Evolutionary conservation across 2,113 vertebrate genomes (phyloP), one percentile per base, ranked within the genome.

Genomic region (Tricholaema leucomelas): DNA sequence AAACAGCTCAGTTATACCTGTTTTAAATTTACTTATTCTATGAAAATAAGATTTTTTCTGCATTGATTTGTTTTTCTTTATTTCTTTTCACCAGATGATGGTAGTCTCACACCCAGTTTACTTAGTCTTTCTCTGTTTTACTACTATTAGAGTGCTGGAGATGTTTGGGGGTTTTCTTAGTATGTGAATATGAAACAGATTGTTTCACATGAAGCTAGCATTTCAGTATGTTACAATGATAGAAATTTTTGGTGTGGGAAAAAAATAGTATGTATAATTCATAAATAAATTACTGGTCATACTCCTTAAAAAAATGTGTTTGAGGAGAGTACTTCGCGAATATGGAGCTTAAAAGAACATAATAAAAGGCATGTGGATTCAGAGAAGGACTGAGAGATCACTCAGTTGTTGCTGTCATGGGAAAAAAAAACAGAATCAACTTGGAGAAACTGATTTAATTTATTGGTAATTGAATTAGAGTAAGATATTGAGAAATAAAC

Each of bases 331-430:
- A 7, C 16, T 42, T 78, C 56, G 21, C 73, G 42, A 82, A 63
- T 83, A 23, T 65, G 13, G 16, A 81, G 35, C 30, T 72, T 80
- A 65, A 10, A 71, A 66, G 42, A 72, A 46, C 65, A 6, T 2
- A 4, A 5, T 2, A 4, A 69, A 44, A 65, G 5, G 2, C 9
- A 73, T 1, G 0, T 23, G 23, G 31, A 7, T 36, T 2, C 3
- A 35, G 21, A 27, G 15, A 61, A 81, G 13, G 8, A 30, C 8
- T 35, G 38, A 9, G 9, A 64, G 4, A 66, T 70, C 19, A 30
- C 6, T 40, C 15, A 66, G 3, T 23, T 52, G 1, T 40, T 78
- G 35, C 27, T 3, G 3, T 44, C 8, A 38, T 1, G 38, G n/a
- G n/a, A n/a, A 5, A 20, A 11, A 3, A 78, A 81, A 81, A 33